Conservation (phyloP, 37 sponge, comb jelly and placozoan genomes). For the Petrosia ficiformis region DNA sequence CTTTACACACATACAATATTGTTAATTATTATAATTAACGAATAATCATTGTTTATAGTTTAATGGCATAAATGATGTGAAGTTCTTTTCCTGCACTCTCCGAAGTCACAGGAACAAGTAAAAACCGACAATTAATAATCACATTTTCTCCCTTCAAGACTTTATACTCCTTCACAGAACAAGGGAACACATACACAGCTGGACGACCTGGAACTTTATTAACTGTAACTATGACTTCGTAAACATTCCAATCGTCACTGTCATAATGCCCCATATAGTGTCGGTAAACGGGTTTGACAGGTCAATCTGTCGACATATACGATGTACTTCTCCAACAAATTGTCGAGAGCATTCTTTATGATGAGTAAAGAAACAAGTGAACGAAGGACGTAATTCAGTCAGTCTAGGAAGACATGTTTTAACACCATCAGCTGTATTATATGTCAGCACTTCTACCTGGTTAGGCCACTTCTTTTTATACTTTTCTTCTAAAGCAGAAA, state of each 20-base stretch:
- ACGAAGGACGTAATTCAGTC: constrained; percentile 28
- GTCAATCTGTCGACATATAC: constrained; percentile 51
- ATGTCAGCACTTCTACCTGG: background rate
- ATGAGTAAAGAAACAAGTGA: constrained; percentile 55
- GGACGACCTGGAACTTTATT: constrained; percentile 51
- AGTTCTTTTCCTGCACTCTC: constrained; percentile 20
- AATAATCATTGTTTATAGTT: too few relatives aligned
- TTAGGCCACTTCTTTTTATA: constrained; percentile 40
- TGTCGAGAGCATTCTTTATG: constrained; percentile 35
- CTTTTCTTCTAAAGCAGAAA: constrained; percentile 11
- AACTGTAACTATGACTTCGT: constrained; percentile 49
- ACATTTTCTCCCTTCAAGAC: constrained; percentile 44
- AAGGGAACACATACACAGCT: constrained; percentile 56
- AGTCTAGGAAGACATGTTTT: constrained; percentile 12
- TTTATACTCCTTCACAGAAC: background rate
- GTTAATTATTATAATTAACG: too few relatives aligned
- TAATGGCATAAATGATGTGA: background rate
- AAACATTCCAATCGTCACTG: constrained; percentile 42
- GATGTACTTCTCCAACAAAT: constrained; percentile 40
- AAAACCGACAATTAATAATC: constrained; percentile 48
- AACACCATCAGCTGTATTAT: background rate
- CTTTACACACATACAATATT: too few relatives aligned
- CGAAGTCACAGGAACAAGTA: constrained; percentile 35
- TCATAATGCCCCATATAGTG: constrained; percentile 71
- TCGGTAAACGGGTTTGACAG: constrained; percentile 54